Base-by-base conservation (phyloP, 2,888 invertebrate species). In the Halictus ligatus region DNA sequence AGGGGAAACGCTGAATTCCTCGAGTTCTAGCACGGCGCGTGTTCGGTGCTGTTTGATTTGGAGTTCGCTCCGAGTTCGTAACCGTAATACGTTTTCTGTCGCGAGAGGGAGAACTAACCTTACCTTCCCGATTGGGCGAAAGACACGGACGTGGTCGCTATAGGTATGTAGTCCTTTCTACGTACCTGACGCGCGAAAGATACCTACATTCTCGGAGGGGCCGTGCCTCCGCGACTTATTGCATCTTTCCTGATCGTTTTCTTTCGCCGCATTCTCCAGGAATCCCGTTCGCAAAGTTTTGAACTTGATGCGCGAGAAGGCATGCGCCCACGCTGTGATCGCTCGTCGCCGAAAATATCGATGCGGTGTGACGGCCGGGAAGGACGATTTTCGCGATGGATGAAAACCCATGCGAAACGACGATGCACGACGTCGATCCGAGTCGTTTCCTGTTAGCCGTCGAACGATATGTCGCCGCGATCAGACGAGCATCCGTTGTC, bases 71-170 rank as follows among this genome's bases (percentile, higher is more conserved):
- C 15, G 78, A 58, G 58, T 58, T 60, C 58, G 69, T 80, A 80
- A 67, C 60, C 60, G 86, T 75, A 81, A 89, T 88, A 50, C 18
- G 85, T 84, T 84, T 83, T 80, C 75, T 71, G 46, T 74, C 15
- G 71, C 29, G 75, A 84, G 72, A 83, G 79, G 78, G 76, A 87
- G 85, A 84, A 81, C 78, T 86, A 85, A 83, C 83, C 84, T 87
- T 79, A 84, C 89, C 84, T 89, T 40, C 50, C 73, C 73, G 74
- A 78, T 83, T 78, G 84, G 76, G 60, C 75, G 83, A 88, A 83
- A 90, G 86, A 90, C 83, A 81, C 81, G 88, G 88, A 76, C 77
- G 77, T 80, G 75, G 78, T 78, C 83, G 86, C 83, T 80, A 83
- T 82, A 81, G 82, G 80, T 35, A 35, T 35, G 35, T 89, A 84